A percentile compares a stretch with the other conserved stretches of the same genome.
Conservation (phyloP, 1,140 invertebrate genomes). For the Drosophila mojavensis region DNA sequence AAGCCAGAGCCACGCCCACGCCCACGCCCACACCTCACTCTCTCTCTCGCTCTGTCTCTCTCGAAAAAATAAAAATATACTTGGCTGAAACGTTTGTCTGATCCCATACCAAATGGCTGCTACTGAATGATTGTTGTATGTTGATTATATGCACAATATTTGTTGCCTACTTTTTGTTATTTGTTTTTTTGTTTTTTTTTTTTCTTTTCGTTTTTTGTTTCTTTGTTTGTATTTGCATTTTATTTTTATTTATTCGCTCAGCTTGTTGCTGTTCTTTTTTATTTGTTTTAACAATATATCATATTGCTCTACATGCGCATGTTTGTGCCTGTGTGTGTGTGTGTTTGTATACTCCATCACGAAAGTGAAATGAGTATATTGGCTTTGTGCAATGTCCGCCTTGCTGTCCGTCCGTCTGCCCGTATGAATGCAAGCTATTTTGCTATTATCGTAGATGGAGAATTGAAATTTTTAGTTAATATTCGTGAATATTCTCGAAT, state of each 20-base stretch:
- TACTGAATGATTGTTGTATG: constrained; percentile 8
- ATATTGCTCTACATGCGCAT: constrained; percentile 6
- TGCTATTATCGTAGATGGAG: too few relatives aligned
- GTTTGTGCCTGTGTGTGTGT: not conserved
- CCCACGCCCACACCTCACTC: constrained; percentile 17
- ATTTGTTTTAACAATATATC: constrained; percentile 45
- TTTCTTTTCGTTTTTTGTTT: constrained; percentile 27
- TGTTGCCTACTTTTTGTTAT: constrained; percentile 45
- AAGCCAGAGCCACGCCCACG: constrained; percentile 40
- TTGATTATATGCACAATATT: constrained; percentile 48
- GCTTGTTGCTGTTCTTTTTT: constrained; percentile 23
- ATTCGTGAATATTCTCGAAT: too few relatives aligned
- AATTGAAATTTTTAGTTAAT: too few relatives aligned
- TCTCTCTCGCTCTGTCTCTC: not conserved
- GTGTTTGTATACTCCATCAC: not conserved
- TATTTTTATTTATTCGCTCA: constrained; percentile 27
- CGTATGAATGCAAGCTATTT: too few relatives aligned
- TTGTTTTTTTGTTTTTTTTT: constrained; percentile 17
- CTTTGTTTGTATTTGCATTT: constrained; percentile 30
- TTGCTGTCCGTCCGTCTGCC: too few relatives aligned
- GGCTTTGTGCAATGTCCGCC: too few relatives aligned
- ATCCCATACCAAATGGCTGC: not conserved
- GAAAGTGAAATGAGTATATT: too few relatives aligned
- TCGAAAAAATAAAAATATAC: constrained; percentile 16
- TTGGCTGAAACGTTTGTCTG: constrained; percentile 20